These are phyloP conservation scores for Dreissena polymorpha DNA, from an alignment of 1,140 invertebrate species.

Conservation along the genomic window DNA sequence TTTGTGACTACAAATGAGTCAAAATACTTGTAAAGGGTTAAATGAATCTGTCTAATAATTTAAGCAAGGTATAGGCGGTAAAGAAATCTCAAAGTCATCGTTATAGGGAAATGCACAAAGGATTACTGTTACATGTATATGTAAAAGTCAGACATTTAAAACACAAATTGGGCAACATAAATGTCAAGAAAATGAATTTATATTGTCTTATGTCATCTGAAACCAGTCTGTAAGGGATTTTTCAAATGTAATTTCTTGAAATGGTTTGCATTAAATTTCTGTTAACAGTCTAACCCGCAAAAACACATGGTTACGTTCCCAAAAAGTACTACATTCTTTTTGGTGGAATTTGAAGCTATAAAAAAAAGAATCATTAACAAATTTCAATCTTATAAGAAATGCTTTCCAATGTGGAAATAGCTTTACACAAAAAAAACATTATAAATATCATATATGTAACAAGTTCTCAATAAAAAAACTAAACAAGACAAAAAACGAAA, in stretches of 20 bases:
- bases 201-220: background rate
- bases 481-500: too few species aligned
- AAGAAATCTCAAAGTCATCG: background rate
- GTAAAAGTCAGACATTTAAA: too few species aligned
- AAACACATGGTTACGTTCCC: background rate
- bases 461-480: conserved; percentile 3
- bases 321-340: too few species aligned
- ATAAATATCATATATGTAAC: conserved; percentile 2
- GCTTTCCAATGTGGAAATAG: background rate
- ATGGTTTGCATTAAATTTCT: background rate
- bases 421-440: conserved; percentile 6
- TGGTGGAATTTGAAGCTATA: background rate
- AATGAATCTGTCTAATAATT: too few species aligned
- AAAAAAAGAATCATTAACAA: background rate
- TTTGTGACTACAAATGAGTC: too few species aligned
- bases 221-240: background rate
- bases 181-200: too few species aligned
- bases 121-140: background rate
- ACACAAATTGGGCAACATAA: too few species aligned
- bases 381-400: background rate
- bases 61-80: too few species aligned
- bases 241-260: background rate
- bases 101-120: background rate
- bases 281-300: background rate
- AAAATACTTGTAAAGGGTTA: too few species aligned